Percentiles rank a stretch among this genome's conserved stretches.
Conservation (phyloP, 2,888 invertebrate genomes). For the Octonoba sinensis region DNA sequence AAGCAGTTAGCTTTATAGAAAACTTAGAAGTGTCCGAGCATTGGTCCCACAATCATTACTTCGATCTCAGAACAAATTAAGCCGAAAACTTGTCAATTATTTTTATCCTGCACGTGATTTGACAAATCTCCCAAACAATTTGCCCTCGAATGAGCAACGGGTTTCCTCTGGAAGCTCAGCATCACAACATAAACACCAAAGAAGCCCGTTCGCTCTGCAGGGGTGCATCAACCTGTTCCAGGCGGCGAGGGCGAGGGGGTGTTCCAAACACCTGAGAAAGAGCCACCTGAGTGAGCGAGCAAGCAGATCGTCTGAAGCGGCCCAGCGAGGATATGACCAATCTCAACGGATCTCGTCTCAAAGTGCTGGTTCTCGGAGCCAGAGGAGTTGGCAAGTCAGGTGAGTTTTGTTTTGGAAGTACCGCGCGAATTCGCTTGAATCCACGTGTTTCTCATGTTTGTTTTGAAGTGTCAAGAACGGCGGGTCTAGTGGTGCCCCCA, state of each 20-base stretch:
- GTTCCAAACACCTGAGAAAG: background rate
- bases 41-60: no score
- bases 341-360: slow-evolving; percentile 54
- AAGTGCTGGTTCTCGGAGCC: slow-evolving; percentile 62
- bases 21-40: no score
- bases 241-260: slow-evolving; percentile 1
- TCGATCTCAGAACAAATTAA: no score
- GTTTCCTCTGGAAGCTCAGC: background rate
- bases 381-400: slow-evolving; percentile 65
- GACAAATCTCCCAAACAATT: no score
- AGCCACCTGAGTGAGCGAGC: slow-evolving; percentile 38
- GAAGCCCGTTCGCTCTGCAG: slow-evolving; percentile 14
- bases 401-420: slow-evolving; percentile 17
- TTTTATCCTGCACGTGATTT: no score
- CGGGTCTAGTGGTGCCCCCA: background rate
- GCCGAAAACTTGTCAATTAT: no score
- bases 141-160: no score
- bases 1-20: no score
- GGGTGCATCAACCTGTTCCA: slow-evolving; percentile 48
- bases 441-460: no score
- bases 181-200: slow-evolving; percentile 14
- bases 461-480: no score
- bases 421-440: no score
- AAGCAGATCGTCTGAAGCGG: no score
- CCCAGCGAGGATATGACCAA: slow-evolving; percentile 56